Percentiles rank a stretch among this genome's conserved stretches.
These are phyloP conservation scores for Lithobates sylvaticus DNA, from an alignment of 2,797 vertebrate genomes.

Conservation along the genomic window DNA sequence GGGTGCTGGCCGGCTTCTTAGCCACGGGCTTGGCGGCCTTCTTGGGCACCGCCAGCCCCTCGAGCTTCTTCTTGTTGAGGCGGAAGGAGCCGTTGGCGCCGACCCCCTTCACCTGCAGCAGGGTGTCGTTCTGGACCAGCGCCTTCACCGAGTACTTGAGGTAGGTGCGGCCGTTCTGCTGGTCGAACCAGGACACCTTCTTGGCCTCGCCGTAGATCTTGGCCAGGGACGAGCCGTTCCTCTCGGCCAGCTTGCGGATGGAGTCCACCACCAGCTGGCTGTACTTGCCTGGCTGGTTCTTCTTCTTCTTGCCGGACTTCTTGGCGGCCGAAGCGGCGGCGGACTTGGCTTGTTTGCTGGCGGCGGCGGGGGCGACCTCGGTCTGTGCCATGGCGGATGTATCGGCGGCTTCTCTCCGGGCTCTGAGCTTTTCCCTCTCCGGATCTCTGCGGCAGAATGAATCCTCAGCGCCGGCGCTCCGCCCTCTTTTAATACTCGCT, in stretches of 20 bases:
- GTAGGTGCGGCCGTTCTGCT: conserved; percentile 86
- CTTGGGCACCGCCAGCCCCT: conserved; percentile 63
- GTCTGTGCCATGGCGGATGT: conserved; percentile 62
- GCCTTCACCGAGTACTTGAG: conserved; percentile 86
- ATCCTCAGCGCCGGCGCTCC: conserved; percentile 5
- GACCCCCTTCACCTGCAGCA: conserved; percentile 85
- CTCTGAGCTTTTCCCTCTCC: no score
- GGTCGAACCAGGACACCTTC: conserved; percentile 86
- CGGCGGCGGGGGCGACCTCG: conserved; percentile 63
- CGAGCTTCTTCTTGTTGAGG: conserved; percentile 84
- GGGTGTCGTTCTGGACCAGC: conserved; percentile 84
- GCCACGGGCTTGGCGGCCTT: conserved; percentile 65
- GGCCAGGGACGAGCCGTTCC: conserved; percentile 83
- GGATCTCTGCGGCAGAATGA: neutral
- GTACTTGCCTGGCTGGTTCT: conserved; percentile 84
- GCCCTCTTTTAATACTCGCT: conserved; percentile 68
- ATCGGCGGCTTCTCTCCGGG: no score
- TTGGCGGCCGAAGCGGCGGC: conserved; percentile 60
- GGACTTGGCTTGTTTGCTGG: conserved; percentile 63
- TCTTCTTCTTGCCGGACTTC: conserved; percentile 79
- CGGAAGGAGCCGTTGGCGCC: conserved; percentile 87
- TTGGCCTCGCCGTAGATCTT: conserved; percentile 85
- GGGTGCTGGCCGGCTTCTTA: conserved; percentile 54
- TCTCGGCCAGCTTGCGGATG: conserved; percentile 80
- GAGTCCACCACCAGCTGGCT: conserved; percentile 85